These are phyloP conservation scores for Fopius arisanus DNA, from an alignment of 1,140 invertebrate genomes.

Conservation along the genomic window DNA sequence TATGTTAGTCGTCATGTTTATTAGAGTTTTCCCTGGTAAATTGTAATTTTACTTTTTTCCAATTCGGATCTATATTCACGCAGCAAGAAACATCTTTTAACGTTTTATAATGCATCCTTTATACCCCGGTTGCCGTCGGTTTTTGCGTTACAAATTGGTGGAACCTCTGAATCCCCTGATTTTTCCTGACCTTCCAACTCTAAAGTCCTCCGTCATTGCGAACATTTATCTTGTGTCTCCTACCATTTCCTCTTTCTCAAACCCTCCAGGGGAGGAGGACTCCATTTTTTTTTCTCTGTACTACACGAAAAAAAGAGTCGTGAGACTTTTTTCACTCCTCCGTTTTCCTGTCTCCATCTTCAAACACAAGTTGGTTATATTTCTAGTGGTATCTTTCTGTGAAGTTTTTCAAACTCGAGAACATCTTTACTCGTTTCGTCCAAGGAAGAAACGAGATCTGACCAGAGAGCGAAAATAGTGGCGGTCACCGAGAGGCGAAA, in stretches of 20 bases:
- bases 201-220: neutral
- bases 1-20: no score
- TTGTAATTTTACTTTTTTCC: no score
- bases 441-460: neutral
- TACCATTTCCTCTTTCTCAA: neutral
- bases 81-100: no score
- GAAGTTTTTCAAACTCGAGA: neutral
- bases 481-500: neutral
- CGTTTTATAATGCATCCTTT: neutral
- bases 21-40: no score
- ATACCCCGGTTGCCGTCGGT: neutral
- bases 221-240: neutral
- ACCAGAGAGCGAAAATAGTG: neutral
- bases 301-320: neutral
- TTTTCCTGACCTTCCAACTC: neutral
- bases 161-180: neutral
- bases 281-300: neutral
- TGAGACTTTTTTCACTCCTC: neutral
- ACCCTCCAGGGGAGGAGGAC: neutral
- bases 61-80: no score
- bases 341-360: neutral
- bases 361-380: neutral
- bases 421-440: neutral
- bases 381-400: neutral
- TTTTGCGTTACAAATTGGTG: neutral